Evolutionary conservation across 1,140 invertebrate genomes (phyloP), one percentile per base, ranked within the genome.

Genomic region (Potamilus streckersoni): DNA sequence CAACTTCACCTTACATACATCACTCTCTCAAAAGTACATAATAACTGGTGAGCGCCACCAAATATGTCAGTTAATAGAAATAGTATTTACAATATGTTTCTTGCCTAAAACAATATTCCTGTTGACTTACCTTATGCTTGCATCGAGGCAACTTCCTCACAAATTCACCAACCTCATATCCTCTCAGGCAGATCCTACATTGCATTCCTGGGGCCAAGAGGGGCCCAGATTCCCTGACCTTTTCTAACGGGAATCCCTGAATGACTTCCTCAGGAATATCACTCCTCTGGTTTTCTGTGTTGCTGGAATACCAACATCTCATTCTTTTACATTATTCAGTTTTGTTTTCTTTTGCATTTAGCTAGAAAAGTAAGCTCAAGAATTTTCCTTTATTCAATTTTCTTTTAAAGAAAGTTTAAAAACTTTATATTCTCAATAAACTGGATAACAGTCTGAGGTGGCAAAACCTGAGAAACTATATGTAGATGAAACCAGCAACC

Each of bases 111-210:
- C 4, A 69, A 2, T 5, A 20, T 49, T 20, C 20, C 17, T 31
- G 16, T 20, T n/a, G 11, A 60, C n/a, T 68, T 80, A 88, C 87
- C 86, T 87, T 88, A 68, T 89, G 88, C 77, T 85, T 81, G 72
- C 88, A 90, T 38, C 76, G 60, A n/a, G 89, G 89, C 59, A 90
- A 74, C 71, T 81, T 86, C 56, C 88, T 75, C n/a, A 89, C 82
- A 61, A 80, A 79, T 65, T 89, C 85, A 19, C 85, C 86, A 23
- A 82, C 58, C 58, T 83, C 73, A 76, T 85, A 90, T 20, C 73
- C 80, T 55, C 85, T 76, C 1, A 89, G 81, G 82, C 89, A 90
- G 14, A 90, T 80, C 23, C 87, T 76, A 77, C 89, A 90, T 79
- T 90, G 89, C 8, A 84, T 76, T 0, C 89, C 89, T 14, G 85